Evolutionary conservation across 2,113 vertebrate genomes (phyloP).

Genomic region (Haemorhous mexicanus): DNA sequence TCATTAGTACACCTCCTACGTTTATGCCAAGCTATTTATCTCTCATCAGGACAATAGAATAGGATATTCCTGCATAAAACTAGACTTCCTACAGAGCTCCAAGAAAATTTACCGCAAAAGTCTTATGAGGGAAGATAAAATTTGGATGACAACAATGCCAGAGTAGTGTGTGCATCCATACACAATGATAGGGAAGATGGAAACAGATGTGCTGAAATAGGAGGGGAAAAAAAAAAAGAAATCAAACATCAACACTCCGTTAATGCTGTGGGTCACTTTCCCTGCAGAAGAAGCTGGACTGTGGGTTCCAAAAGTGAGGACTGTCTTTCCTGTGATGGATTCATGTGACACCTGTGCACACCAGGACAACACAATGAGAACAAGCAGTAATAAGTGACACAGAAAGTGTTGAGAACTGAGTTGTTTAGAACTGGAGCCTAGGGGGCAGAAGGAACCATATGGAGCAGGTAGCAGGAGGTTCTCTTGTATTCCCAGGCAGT

Average conservation of each 20-base stretch:
- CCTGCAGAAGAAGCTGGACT: background rate
- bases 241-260: background rate
- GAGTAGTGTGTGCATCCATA: background rate
- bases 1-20: background rate
- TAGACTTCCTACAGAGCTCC: background rate
- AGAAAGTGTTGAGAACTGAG: background rate
- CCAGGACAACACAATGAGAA: background rate
- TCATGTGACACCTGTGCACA: rapidly evolving
- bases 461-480: background rate
- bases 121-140: background rate
- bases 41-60: background rate
- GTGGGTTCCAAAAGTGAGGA: background rate
- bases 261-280: background rate
- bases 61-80: background rate
- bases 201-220: background rate
- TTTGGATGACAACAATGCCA: background rate
- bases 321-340: background rate
- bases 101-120: background rate
- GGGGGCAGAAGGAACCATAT: background rate
- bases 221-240: rapidly evolving
- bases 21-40: background rate
- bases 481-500: background rate
- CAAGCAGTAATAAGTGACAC: background rate
- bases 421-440: background rate
- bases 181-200: background rate